Evolutionary conservation across 2,113 vertebrate genomes (phyloP), one percentile per base, ranked within the genome.

Genomic region (Pituophis catenifer): DNA sequence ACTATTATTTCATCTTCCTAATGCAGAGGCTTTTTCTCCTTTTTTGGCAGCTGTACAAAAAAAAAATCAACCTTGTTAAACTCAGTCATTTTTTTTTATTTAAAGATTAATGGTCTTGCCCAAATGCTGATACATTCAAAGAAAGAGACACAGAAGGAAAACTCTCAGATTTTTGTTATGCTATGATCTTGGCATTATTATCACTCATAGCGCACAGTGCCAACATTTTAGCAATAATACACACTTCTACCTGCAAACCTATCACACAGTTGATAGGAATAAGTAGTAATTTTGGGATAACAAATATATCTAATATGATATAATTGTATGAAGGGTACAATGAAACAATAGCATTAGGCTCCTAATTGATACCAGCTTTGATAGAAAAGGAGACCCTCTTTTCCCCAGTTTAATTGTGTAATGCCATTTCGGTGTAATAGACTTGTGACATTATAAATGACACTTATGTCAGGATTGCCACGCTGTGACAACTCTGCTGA

Each of bases 391-490:
- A 95, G 94, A 89, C 93, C 95, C 91, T 92, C 57, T 94, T 95
- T 70, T 96, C 96, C 95, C 94, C 94, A 8, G 53, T 90, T 54
- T 97, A 97, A 97, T 97, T 98, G 97, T 97, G 97, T 98, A 97
- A 98, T 97, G 97, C 97, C 97, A 97, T 96, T 97, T 97, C 94
- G 96, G 96, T 94, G 95, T 96, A 97, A 97, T 97, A 98, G 97
- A 97, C 96, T 97, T 97, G 97, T 97, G 97, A 97, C 97, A 97
- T 98, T 97, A 97, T 96, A 97, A 98, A 96, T 97, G 98, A 98
- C 97, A 97, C 95, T 96, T 94, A 93, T 96, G 97, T 97, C 97
- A 97, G 96, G 95, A 96, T 94, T 97, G 98, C 97, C 97, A 97
- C 96, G 90, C 95, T 96, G 90, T 97, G 97, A 97, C 97, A 97